Evolutionary conservation across 2,888 invertebrate species (phyloP).

Genomic region (Automeris io): DNA sequence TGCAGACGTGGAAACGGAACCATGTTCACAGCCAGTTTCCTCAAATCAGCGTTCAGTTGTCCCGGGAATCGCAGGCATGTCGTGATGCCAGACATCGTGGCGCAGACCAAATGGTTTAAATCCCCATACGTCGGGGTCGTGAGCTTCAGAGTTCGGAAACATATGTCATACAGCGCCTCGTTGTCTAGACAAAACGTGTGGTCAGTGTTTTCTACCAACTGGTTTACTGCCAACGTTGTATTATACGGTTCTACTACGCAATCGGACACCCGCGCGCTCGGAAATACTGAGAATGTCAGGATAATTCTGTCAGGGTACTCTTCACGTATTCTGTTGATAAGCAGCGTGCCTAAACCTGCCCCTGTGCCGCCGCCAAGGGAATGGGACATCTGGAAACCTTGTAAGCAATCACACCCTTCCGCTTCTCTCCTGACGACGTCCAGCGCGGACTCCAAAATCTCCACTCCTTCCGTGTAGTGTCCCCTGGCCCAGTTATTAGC

Average conservation of each 20-base stretch:
- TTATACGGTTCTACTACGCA: constrained; percentile 84
- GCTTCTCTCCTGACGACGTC: constrained; percentile 90
- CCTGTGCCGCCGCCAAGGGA: constrained; percentile 79
- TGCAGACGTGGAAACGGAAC: constrained; percentile 81
- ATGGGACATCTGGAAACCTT: constrained; percentile 90
- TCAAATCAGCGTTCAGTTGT: constrained; percentile 63
- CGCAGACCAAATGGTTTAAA: constrained; percentile 88
- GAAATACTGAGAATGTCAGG: constrained; percentile 88
- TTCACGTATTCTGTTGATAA: constrained; percentile 90
- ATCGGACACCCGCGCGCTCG: constrained; percentile 88
- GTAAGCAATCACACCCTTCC: constrained; percentile 93
- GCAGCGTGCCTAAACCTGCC: constrained; percentile 76
- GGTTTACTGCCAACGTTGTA: constrained; percentile 89
- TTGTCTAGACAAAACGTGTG: constrained; percentile 84
- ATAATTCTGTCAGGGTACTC: constrained; percentile 93
- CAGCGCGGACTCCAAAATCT: constrained; percentile 87
- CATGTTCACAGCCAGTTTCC: constrained; percentile 68
- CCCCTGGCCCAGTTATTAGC: constrained; percentile 77
- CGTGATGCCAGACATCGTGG: constrained; percentile 92
- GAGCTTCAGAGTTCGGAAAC: constrained; percentile 85
- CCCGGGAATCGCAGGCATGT: constrained; percentile 84
- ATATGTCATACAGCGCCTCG: constrained; percentile 84
- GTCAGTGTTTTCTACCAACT: constrained; percentile 86
- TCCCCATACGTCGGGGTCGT: constrained; percentile 88
- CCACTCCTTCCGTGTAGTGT: constrained; percentile 96